A percentile compares a stretch with the other conserved stretches of the same genome.
phyloP scores from a whole-genome alignment of 2,888 invertebrate genomes.

The Stomorhina lunata region DNA sequence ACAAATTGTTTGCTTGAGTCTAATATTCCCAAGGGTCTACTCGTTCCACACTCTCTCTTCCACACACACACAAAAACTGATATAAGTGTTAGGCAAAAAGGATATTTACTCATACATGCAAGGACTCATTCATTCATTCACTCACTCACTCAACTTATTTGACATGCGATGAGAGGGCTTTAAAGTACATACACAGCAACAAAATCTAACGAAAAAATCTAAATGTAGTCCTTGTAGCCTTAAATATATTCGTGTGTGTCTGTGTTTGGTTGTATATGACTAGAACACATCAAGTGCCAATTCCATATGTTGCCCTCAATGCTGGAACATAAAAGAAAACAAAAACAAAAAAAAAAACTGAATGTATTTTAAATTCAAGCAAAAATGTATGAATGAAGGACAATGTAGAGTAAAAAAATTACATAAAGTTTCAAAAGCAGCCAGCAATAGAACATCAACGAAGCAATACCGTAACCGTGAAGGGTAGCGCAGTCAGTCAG shows the following conservation, averaged over 20 bases:
- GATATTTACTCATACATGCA: constrained; percentile 2
- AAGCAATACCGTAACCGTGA: constrained; percentile 52
- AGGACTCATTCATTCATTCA: too few species aligned
- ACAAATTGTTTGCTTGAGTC: constrained; percentile 53
- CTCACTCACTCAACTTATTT: constrained; percentile 26
- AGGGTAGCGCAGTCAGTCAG: too few species aligned
- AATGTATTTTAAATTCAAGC: constrained; percentile 47
- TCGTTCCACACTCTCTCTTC: constrained; percentile 60
- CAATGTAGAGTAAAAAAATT: constrained; percentile 30
- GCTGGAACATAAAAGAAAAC: background rate
- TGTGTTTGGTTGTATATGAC: constrained; percentile 7
- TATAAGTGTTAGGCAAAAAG: constrained; percentile 11
- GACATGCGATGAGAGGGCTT: constrained; percentile 63
- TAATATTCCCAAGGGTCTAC: constrained; percentile 64
- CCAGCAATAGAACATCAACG: background rate
- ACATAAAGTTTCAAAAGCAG: background rate
- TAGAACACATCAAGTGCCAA: constrained; percentile 59
- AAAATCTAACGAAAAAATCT: background rate
- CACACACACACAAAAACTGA: background rate
- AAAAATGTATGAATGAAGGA: constrained; percentile 59
- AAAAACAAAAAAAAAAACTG: constrained; percentile 22
- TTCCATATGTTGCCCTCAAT: constrained; percentile 65
- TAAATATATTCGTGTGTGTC: background rate
- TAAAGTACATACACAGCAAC: background rate
- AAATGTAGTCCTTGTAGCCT: constrained; percentile 12